Evolutionary conservation across 1,140 invertebrate genomes (phyloP).

Genomic region (Scaptomyza montana): DNA sequence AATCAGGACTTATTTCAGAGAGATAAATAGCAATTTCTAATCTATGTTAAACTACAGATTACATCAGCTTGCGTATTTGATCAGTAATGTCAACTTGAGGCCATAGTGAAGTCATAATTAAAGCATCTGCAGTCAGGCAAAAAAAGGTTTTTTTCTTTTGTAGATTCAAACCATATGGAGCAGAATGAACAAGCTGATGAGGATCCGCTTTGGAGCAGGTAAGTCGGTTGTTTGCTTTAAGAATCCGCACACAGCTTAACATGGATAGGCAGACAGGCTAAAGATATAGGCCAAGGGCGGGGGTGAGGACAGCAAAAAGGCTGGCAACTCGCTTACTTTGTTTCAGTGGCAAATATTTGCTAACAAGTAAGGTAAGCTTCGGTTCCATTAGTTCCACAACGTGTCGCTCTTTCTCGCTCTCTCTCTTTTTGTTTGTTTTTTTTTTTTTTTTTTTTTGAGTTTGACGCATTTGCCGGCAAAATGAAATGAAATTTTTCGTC

Average conservation of each 20-base stretch:
- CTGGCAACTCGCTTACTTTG: slow-evolving; percentile 62
- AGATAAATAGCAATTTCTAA: background rate
- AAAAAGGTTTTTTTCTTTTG: slow-evolving; percentile 8
- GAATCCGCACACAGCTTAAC: slow-evolving; percentile 78
- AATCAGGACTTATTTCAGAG: background rate
- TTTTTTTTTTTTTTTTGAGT: slow-evolving; percentile 1
- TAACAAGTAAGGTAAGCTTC: slow-evolving; percentile 79
- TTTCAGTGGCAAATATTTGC: slow-evolving; percentile 77
- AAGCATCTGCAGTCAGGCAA: background rate
- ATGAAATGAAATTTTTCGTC: slow-evolving; percentile 67
- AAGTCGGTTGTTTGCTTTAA: slow-evolving; percentile 72
- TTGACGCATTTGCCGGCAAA: slow-evolving; percentile 46
- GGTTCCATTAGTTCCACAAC: slow-evolving; percentile 70
- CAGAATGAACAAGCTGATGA: background rate
- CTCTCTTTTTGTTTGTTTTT: too few relatives aligned
- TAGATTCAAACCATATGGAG: slow-evolving; percentile 1
- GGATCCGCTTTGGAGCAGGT: slow-evolving; percentile 21
- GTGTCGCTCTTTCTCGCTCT: slow-evolving; percentile 6
- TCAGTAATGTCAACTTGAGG: background rate
- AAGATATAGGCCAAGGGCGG: too few relatives aligned
- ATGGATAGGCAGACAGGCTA: slow-evolving; percentile 24
- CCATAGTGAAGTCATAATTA: background rate
- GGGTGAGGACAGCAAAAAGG: slow-evolving; percentile 14
- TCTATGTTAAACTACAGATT: background rate
- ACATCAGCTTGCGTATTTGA: background rate